These are phyloP conservation scores for Bufo bufo DNA, from an alignment of 2,113 vertebrate species.

Conservation along the genomic window DNA sequence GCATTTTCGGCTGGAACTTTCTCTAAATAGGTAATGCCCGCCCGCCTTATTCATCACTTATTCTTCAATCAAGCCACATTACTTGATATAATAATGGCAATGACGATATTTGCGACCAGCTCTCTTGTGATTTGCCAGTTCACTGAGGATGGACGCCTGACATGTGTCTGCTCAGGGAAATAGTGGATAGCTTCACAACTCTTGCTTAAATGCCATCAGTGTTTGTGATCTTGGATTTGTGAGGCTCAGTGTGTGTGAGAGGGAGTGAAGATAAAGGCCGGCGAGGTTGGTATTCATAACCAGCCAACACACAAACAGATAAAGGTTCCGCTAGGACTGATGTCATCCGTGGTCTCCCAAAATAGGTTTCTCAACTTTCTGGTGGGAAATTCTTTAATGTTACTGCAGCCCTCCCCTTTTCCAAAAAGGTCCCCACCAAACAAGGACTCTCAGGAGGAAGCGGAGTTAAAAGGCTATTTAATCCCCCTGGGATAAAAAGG, in stretches of 20 bases:
- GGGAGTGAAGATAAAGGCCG: slow-evolving; percentile 61
- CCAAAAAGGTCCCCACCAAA: slow-evolving; percentile 67
- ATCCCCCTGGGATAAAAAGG: slow-evolving; percentile 66
- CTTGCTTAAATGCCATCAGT: slow-evolving; percentile 34
- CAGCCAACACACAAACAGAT: slow-evolving; percentile 60
- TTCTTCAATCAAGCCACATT: not conserved
- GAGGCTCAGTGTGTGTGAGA: not conserved
- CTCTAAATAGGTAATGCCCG: not conserved
- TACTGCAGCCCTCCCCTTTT: slow-evolving; percentile 34
- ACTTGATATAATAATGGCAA: not conserved
- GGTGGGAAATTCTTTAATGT: slow-evolving; percentile 65
- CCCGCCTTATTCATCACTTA: not conserved
- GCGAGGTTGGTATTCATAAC: slow-evolving; percentile 47
- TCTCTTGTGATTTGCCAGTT: not conserved
- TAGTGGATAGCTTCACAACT: not conserved
- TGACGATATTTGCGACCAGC: not conserved
- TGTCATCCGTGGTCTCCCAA: slow-evolving; percentile 67
- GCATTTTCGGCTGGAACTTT: not conserved
- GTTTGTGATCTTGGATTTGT: slow-evolving; percentile 22
- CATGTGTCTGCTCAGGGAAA: not conserved
- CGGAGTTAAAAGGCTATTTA: slow-evolving; percentile 61
- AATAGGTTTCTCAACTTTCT: slow-evolving; percentile 67
- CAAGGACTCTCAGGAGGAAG: slow-evolving; percentile 65
- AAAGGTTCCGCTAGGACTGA: slow-evolving; percentile 67
- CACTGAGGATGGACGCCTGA: too few relatives aligned